Evolutionary conservation across 2,113 vertebrate genomes (phyloP).

Genomic region (Lampris megalopsis): DNA sequence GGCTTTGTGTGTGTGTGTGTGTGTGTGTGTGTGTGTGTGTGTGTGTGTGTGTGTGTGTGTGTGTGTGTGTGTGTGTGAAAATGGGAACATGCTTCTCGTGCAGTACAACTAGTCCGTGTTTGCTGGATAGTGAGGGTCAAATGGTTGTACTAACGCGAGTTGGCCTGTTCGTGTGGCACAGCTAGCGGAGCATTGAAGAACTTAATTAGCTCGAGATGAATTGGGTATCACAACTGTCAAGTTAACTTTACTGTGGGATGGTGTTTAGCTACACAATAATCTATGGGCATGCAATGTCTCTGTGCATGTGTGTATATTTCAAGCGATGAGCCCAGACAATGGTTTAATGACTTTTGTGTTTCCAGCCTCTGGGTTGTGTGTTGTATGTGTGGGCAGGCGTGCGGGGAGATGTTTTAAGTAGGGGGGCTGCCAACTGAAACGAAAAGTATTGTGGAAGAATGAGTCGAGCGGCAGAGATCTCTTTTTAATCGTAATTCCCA

Average conservation of each 20-base stretch:
- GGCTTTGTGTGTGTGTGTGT: not conserved
- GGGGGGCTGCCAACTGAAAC: too few relatives aligned
- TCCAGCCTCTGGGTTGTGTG: too few relatives aligned
- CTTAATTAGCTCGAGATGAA: conserved; percentile 13
- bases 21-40: too few relatives aligned
- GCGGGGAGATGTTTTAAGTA: too few relatives aligned
- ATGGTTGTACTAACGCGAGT: conserved; percentile 1
- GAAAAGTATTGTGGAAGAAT: too few relatives aligned
- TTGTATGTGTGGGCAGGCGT: too few relatives aligned
- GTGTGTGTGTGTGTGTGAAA: not conserved
- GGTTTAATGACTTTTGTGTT: too few relatives aligned
- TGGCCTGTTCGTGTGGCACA: not conserved
- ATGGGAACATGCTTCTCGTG: not conserved
- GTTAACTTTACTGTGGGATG: conserved; percentile 10
- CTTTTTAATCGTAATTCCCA: too few relatives aligned
- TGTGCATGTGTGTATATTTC: not conserved
- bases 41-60: too few relatives aligned
- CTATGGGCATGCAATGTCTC: not conserved
- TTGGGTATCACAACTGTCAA: not conserved
- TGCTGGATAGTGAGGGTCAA: not conserved
- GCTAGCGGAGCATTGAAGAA: conserved; percentile 9
- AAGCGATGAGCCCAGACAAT: too few relatives aligned
- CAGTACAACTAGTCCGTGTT: not conserved
- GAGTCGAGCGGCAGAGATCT: too few relatives aligned
- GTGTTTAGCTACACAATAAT: not conserved